These are phyloP conservation scores for Caenorhabditis japonica DNA, from an alignment of 2,888 invertebrate genomes.

Conservation along the genomic window DNA sequence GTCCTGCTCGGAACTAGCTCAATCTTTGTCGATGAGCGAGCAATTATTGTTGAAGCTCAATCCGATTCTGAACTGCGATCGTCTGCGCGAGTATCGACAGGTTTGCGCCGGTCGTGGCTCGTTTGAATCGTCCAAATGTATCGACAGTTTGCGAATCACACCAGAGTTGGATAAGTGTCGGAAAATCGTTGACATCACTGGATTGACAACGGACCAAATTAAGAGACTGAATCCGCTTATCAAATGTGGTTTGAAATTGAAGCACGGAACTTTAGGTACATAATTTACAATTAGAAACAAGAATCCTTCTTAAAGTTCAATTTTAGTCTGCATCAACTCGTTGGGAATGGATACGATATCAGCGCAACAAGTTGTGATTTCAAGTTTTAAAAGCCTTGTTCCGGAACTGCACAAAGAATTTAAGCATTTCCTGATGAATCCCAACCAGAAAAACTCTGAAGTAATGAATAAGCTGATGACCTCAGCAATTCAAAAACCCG, in stretches of 20 bases:
- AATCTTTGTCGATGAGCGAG: not conserved
- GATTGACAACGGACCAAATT: slow-evolving; percentile 4
- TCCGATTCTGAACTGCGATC: slow-evolving; percentile 5
- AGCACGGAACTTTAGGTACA: no score
- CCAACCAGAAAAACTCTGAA: slow-evolving; percentile 7
- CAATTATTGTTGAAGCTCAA: not conserved
- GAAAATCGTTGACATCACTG: slow-evolving; percentile 7
- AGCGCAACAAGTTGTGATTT: slow-evolving; percentile 15
- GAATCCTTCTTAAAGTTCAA: no score
- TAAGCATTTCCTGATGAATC: slow-evolving; percentile 11
- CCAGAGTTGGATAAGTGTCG: slow-evolving; percentile 26
- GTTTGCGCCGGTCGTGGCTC: slow-evolving; percentile 21
- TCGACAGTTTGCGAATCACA: slow-evolving; percentile 2
- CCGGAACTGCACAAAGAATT: slow-evolving; percentile 18
- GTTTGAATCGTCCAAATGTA: slow-evolving; percentile 15
- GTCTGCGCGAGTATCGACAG: no score
- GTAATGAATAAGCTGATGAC: slow-evolving; percentile 27
- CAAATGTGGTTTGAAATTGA: slow-evolving; percentile 15
- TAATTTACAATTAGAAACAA: no score
- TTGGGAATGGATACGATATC: slow-evolving; percentile 26
- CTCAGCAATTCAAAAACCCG: slow-evolving; percentile 3
- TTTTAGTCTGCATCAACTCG: slow-evolving; percentile 11
- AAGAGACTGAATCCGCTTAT: slow-evolving; percentile 11
- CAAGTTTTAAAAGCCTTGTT: slow-evolving; percentile 7
- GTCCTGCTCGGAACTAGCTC: not conserved